Percentiles rank a stretch among this genome's conserved stretches.
These are phyloP conservation scores for Aphidoletes aphidimyza DNA, from an alignment of 2,888 invertebrate genomes.

Conservation along the genomic window DNA sequence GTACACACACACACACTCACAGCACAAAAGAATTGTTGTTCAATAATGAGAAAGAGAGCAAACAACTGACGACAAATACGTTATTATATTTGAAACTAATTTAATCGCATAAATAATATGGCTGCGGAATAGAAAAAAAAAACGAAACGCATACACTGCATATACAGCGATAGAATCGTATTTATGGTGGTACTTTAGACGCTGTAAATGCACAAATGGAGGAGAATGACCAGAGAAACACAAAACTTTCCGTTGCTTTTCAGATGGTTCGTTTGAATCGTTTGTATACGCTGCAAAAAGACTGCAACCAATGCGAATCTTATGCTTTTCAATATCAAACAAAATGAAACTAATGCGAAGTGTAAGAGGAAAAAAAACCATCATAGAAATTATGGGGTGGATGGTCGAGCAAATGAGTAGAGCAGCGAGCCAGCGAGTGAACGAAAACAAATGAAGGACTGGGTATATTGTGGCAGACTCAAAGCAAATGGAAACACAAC, in stretches of 20 bases:
- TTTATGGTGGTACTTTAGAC: slow-evolving; percentile 17
- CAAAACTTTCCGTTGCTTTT: neutral
- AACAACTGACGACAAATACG: slow-evolving; percentile 36
- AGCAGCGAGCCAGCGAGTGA: neutral
- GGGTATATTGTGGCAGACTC: too few species aligned
- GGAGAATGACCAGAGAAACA: slow-evolving; percentile 24
- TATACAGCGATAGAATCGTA: neutral
- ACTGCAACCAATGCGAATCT: neutral
- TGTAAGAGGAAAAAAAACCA: neutral
- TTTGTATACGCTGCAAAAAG: neutral
- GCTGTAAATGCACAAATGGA: slow-evolving; percentile 10
- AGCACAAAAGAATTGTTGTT: neutral
- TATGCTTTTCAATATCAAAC: neutral
- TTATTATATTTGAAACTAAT: slow-evolving; percentile 39
- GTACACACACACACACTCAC: neutral
- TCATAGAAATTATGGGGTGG: slow-evolving; percentile 32
- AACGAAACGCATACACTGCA: neutral
- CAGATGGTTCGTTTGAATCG: neutral
- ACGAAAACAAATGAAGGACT: neutral
- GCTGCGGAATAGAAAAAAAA: neutral
- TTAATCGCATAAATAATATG: slow-evolving; percentile 50
- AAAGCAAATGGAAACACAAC: neutral
- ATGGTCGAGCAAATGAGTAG: neutral
- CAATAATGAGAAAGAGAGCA: neutral
- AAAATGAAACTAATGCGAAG: slow-evolving; percentile 28